Base-by-base conservation (phyloP, 2,113 vertebrate species). In the Empidonax traillii region DNA sequence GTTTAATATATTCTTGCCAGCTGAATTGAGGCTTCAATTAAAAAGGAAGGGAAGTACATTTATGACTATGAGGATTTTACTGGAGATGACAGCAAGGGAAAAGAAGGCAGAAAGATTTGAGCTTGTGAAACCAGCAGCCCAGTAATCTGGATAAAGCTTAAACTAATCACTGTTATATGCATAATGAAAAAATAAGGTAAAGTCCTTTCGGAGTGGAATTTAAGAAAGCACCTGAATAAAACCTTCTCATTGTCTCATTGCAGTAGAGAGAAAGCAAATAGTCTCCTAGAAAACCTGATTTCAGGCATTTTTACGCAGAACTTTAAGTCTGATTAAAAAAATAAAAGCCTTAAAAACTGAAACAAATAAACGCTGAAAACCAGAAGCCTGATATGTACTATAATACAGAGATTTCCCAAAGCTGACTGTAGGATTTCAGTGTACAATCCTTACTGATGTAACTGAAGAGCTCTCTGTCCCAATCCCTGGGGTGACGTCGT, bases 131-230 rank as follows among this genome's bases (percentile, higher is more conserved):
- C 73, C 84, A 91, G 69, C 69, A 91, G 74, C 49, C 92, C 69
- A 30, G 66, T 94, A 95, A 95, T 94, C 94, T 93, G 93, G 94
- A 92, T 94, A 81, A 94, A 89, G 93, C 89, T 94, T 94, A 91
- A 89, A 93, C 52, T 91, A 92, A 92, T 91, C 93, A 79, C 69
- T 85, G 49, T 68, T 89, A 46, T 12, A 28, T 73, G 37, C 41
- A 41, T 91, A 92, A 89, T 82, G 69, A 92, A 97, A 94, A 95
- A 95, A 92, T 78, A 66, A 91, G 81, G 93, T 79, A 72, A 87
- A 82, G 89, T 85, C 20, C 0, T 90, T 90, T 79, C 85, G 74
- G 77, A 79, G 41, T 46, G n/a, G 65, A 91, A 79, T 91, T 95
- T 68, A 39, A 49, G 80, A 74, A 92, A 92, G 66, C 53, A 95